Conservation (phyloP, 2,797 vertebrate species). For the Phrynocephalus forsythii region DNA sequence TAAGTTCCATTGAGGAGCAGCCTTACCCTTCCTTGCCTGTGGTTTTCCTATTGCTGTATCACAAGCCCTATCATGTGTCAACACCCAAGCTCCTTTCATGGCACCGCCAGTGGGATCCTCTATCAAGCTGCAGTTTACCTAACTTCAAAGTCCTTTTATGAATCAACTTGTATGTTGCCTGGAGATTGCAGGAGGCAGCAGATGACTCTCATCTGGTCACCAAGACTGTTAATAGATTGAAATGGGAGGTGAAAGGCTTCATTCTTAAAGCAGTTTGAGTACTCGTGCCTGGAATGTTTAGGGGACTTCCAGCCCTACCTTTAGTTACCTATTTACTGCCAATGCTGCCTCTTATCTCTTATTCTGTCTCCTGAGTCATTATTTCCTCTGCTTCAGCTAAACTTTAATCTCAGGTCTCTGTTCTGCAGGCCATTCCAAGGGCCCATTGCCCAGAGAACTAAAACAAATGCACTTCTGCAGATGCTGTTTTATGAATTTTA, state of each 20-base stretch:
- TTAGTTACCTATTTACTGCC: neutral
- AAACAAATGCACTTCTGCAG: neutral
- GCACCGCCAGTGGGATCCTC: rapidly evolving
- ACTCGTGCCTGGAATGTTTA: conserved; percentile 17
- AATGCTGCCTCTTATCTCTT: conserved; percentile 55
- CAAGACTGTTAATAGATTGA: neutral
- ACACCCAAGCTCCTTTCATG: conserved; percentile 31
- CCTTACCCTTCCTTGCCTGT: neutral
- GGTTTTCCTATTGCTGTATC: conserved; percentile 2
- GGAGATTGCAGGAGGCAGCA: neutral
- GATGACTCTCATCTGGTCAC: neutral
- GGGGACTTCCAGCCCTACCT: conserved; percentile 7
- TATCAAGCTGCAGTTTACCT: conserved; percentile 18
- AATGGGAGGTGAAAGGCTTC: neutral
- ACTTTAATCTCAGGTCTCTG: neutral
- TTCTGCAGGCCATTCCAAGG: neutral
- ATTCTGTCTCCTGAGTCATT: conserved; percentile 50
- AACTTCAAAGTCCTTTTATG: neutral
- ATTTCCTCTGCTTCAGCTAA: conserved; percentile 49
- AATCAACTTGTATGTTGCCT: neutral
- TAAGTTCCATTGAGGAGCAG: conserved; percentile 15
- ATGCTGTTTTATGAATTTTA: neutral
- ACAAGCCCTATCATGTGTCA: conserved; percentile 17
- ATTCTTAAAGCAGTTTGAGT: neutral
- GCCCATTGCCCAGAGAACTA: neutral